Evolutionary conservation across 2,113 vertebrate species (phyloP), one percentile per base, ranked within the genome.

Genomic region (Planiliza haematocheilus): DNA sequence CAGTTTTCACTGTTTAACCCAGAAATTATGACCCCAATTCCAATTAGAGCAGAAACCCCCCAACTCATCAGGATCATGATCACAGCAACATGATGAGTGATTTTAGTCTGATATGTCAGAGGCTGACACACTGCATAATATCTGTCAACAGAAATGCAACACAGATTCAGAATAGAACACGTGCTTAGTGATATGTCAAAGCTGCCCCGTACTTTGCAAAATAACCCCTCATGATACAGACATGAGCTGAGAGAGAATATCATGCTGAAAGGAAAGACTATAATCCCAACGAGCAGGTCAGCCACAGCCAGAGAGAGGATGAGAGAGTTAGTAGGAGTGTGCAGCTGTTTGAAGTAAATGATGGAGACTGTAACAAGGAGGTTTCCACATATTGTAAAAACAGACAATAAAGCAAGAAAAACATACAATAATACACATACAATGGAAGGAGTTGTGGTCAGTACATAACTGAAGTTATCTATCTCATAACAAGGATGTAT

Each of bases 71-170:
- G 3, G 24, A 30, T 57, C 74, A 77, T 77, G 11, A 63, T 21
- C 10, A 11, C 14, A 37, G 5, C 9, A 5, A 58, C 66, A 21
- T 5, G 18, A 5, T 7, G 43, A 42, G 56, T 62, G 13, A 69
- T 62, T 34, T 56, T 69, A 18, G 7, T 20, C 56, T 20, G 55
- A 13, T 77, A 70, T 3, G 6, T 70, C 20, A 77, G 58, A 42
- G 74, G 74, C 41, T 41, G 57, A 62, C 65, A 77, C 30, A 77
- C 65, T 2, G 65, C 65, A 3, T n/a, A 49, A 37, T 70, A 77
- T 21, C 74, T 63, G 65, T 77, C 65, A 49, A 70, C 7, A 14
- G 74, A 62, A 34, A 77, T 77, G 16, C 13, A 77, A 10, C 74
- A 77, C 7, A 77, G 37, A n/a, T 70, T 63, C 16, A 63, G 12